phyloP scores from a whole-genome alignment of 1,140 invertebrate genomes.

The Lepidostoma basale region DNA sequence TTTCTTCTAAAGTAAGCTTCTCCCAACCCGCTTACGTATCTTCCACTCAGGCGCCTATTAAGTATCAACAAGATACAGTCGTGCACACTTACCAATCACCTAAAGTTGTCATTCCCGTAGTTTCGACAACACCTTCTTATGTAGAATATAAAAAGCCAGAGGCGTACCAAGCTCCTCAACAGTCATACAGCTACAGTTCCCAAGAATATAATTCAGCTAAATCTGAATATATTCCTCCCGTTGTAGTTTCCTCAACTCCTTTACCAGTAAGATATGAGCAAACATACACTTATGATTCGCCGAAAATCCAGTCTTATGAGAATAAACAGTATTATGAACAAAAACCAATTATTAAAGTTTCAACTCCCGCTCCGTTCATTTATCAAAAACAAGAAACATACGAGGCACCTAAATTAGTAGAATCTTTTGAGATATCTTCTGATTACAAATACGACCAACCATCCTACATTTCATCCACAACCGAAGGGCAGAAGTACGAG shows the following conservation, averaged over 20 bases:
- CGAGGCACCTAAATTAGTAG: constrained; percentile 21
- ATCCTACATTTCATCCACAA: constrained; percentile 23
- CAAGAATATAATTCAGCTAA: constrained; percentile 20
- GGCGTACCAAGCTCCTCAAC: constrained; percentile 13
- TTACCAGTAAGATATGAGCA: constrained; percentile 28
- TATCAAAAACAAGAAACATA: constrained; percentile 38
- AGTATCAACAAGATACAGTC: constrained; percentile 30
- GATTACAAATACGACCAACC: constrained; percentile 35
- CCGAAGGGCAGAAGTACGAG: neutral
- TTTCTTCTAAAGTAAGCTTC: constrained; percentile 6
- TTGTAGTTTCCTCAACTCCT: constrained; percentile 39
- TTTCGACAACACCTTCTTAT: constrained; percentile 35
- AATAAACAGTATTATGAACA: constrained; percentile 18
- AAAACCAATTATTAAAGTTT: constrained; percentile 39
- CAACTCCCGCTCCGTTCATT: constrained; percentile 35
- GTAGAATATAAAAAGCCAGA: constrained; percentile 18
- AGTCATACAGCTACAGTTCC: constrained; percentile 27
- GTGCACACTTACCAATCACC: constrained; percentile 30
- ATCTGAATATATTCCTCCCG: constrained; percentile 31
- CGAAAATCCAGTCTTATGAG: constrained; percentile 31
- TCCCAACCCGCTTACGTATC: constrained; percentile 29
- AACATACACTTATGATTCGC: constrained; percentile 34
- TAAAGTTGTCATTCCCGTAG: neutral
- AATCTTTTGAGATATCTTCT: constrained; percentile 41
- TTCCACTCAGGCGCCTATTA: constrained; percentile 34